Evolutionary conservation across 2,797 vertebrate species (phyloP).

Genomic region (Luscinia megarhynchos): DNA sequence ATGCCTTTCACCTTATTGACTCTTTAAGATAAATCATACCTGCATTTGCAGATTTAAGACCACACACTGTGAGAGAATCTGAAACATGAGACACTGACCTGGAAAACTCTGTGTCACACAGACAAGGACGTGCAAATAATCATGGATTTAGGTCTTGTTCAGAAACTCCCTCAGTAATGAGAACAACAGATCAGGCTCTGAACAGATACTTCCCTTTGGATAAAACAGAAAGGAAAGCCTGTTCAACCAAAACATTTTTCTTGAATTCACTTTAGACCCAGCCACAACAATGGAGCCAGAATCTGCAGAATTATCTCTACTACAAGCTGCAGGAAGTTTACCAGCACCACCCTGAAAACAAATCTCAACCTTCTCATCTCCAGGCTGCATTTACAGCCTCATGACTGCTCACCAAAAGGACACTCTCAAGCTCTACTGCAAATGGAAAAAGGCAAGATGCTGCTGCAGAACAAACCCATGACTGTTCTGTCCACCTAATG

Average conservation of each 20-base stretch:
- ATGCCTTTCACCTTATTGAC: neutral
- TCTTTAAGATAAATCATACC: neutral
- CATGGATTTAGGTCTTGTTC: neutral
- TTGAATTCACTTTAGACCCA: slow-evolving; percentile 36
- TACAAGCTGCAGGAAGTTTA: slow-evolving; percentile 66
- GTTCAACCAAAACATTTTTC: slow-evolving; percentile 26
- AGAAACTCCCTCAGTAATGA: slow-evolving; percentile 19
- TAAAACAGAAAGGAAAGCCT: slow-evolving; percentile 29
- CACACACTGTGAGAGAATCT: accelerated
- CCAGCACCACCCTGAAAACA: slow-evolving; percentile 56
- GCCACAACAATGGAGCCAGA: slow-evolving; percentile 37
- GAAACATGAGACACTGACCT: neutral
- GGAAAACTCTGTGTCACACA: neutral
- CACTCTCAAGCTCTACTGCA: neutral
- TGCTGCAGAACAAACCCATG: neutral
- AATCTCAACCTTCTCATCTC: slow-evolving; percentile 17
- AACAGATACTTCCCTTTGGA: slow-evolving; percentile 11
- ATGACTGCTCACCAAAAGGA: neutral
- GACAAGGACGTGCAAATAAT: neutral
- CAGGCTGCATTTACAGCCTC: neutral
- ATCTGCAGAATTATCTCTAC: slow-evolving; percentile 28
- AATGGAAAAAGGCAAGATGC: neutral
- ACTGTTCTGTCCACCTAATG: accelerated
- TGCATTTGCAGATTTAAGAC: neutral
- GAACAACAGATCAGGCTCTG: neutral